Percentiles rank a stretch among this genome's conserved stretches.
These are phyloP conservation scores for Drosophila eugracilis DNA, from an alignment of 1,140 invertebrate species.

Conservation along the genomic window DNA sequence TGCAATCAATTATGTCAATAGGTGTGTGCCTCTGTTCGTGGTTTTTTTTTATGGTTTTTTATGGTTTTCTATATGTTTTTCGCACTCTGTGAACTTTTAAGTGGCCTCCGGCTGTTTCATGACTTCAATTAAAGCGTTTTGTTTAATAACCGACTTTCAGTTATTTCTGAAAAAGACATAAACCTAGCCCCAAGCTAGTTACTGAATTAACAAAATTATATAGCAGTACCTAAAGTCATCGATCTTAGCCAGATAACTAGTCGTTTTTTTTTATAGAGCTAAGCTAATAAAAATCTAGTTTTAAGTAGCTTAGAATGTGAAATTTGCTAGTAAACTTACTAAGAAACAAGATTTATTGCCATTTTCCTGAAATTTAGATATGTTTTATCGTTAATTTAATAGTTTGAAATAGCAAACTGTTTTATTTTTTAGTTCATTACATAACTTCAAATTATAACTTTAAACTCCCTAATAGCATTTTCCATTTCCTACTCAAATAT, in stretches of 20 bases:
- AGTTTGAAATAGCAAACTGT: too few relatives aligned
- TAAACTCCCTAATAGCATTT: background rate
- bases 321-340: too few relatives aligned
- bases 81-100: constrained; percentile 8
- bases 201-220: constrained; percentile 3
- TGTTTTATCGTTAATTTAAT: background rate
- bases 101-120: constrained; percentile 21
- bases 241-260: background rate
- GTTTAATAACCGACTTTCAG: constrained; percentile 16
- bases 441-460: background rate
- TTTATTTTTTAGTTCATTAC: background rate
- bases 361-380: too few relatives aligned
- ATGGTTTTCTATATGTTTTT: constrained; percentile 14
- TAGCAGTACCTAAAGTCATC: background rate
- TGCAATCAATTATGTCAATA: constrained; percentile 77
- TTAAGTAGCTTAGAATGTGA: too few relatives aligned
- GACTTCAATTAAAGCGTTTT: constrained; percentile 52
- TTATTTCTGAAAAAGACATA: constrained; percentile 4
- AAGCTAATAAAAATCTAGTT: background rate
- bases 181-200: background rate
- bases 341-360: background rate
- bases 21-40: constrained; percentile 51
- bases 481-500: background rate
- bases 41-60: too few relatives aligned
- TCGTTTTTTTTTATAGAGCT: background rate